Conservation (phyloP, 2,113 vertebrate species). For the Prolemur simus region DNA sequence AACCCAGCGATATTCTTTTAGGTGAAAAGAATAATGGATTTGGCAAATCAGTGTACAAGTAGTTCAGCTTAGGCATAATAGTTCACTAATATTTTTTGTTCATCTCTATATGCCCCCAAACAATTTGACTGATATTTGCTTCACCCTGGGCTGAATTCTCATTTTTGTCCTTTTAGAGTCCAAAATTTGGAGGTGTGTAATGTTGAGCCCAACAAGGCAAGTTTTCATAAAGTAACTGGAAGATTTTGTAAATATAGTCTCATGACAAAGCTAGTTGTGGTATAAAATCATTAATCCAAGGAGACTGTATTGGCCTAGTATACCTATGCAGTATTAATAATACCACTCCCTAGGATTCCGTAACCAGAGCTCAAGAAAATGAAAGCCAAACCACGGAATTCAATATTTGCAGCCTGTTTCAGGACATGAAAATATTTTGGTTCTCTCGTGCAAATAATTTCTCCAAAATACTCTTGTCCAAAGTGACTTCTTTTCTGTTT, state of each 20-base stretch:
- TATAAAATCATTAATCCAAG: constrained; percentile 38
- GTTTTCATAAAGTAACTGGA: constrained; percentile 54
- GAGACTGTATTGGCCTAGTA: neutral
- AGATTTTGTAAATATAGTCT: constrained; percentile 43
- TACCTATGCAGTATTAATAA: constrained; percentile 51
- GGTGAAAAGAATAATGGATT: neutral
- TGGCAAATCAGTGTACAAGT: neutral
- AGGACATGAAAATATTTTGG: constrained; percentile 70
- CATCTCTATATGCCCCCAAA: neutral
- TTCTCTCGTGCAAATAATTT: constrained; percentile 58
- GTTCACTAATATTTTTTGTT: neutral
- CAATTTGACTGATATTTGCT: neutral
- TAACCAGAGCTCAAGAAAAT: constrained; percentile 48
- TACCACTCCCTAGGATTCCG: constrained; percentile 46
- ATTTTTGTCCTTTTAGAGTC: neutral
- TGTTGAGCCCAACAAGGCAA: neutral
- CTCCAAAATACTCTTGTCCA: constrained; percentile 48
- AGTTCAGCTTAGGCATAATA: neutral
- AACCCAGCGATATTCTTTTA: neutral
- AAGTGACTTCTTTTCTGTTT: neutral
- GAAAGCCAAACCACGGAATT: constrained; percentile 75
- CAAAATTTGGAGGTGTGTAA: neutral
- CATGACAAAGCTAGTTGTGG: constrained; percentile 27
- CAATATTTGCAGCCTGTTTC: constrained; percentile 69
- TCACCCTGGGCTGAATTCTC: neutral